These are phyloP conservation scores for Tenthredo mesomela DNA, from an alignment of 2,888 invertebrate genomes.

Conservation along the genomic window DNA sequence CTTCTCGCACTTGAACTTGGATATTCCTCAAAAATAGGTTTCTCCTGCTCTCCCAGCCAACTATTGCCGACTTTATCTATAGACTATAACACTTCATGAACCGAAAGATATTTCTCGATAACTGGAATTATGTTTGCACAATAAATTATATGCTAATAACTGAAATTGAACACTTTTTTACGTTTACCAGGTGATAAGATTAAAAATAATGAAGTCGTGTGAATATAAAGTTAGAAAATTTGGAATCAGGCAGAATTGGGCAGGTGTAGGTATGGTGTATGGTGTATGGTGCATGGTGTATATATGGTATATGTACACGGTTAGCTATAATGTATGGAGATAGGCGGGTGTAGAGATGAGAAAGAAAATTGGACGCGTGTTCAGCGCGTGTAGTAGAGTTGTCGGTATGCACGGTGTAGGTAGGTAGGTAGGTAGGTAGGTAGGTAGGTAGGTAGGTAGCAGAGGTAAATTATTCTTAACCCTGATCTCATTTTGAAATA, in stretches of 20 bases:
- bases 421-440: neutral
- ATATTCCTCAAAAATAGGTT: neutral
- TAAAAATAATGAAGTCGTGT: neutral
- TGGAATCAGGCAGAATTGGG: neutral
- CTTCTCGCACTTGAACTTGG: slow-evolving; percentile 11
- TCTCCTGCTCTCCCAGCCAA: neutral
- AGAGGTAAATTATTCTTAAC: slow-evolving; percentile 45
- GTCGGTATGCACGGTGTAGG: neutral
- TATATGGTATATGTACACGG: neutral
- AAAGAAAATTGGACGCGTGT: slow-evolving; percentile 28
- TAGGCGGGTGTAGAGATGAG: neutral
- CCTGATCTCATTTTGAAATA: slow-evolving; percentile 50
- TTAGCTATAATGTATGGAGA: slow-evolving; percentile 18
- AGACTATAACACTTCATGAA: neutral
- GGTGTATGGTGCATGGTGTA: neutral
- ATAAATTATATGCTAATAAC: too few species aligned
- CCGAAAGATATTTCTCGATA: neutral
- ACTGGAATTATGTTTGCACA: too few species aligned
- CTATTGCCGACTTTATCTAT: neutral
- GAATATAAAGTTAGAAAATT: neutral
- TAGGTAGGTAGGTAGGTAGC: neutral
- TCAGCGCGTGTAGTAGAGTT: slow-evolving; percentile 11
- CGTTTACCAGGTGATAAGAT: neutral
- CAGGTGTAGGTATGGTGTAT: neutral
- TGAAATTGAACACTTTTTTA: too few species aligned